Percentiles rank a stretch among this genome's conserved stretches.
phyloP scores from a whole-genome alignment of 2,888 invertebrate species.

The Eristalis arbustorum region DNA sequence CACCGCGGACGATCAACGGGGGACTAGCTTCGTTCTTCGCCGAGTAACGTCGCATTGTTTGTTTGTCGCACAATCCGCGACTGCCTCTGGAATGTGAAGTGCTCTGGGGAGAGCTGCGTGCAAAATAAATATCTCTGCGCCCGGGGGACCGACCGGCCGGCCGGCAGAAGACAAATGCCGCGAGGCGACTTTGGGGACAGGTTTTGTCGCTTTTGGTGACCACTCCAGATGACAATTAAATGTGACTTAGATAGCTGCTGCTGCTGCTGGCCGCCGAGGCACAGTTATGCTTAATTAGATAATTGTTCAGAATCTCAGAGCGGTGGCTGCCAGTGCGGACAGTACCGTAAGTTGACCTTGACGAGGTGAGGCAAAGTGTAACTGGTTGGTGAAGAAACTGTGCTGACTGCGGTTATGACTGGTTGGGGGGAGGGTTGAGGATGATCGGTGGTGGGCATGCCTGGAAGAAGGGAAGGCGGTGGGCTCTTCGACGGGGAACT shows the following conservation, averaged over 20 bases:
- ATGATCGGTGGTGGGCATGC: not conserved
- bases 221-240: constrained; percentile 52
- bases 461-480: not conserved
- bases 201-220: constrained; percentile 34
- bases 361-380: not conserved
- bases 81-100: constrained; percentile 43
- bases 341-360: constrained; percentile 1
- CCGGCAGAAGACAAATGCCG: not conserved
- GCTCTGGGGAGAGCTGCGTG: constrained; percentile 19
- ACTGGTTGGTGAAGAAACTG: not conserved
- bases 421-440: not conserved
- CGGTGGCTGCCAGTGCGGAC: not conserved
- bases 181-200: constrained; percentile 23
- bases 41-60: not conserved
- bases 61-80: not conserved
- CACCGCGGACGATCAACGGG: not conserved
- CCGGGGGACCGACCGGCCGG: not conserved
- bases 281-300: constrained; percentile 62
- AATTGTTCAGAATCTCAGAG: constrained; percentile 46
- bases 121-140: constrained; percentile 29
- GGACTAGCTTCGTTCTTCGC: not conserved
- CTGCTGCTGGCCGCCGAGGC: not conserved
- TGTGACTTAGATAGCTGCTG: constrained; percentile 42
- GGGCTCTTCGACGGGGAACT: not conserved
- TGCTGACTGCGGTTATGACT: not conserved